These are phyloP conservation scores for Pristionchus maxplancki DNA, from an alignment of 2,888 invertebrate species.

Conservation along the genomic window DNA sequence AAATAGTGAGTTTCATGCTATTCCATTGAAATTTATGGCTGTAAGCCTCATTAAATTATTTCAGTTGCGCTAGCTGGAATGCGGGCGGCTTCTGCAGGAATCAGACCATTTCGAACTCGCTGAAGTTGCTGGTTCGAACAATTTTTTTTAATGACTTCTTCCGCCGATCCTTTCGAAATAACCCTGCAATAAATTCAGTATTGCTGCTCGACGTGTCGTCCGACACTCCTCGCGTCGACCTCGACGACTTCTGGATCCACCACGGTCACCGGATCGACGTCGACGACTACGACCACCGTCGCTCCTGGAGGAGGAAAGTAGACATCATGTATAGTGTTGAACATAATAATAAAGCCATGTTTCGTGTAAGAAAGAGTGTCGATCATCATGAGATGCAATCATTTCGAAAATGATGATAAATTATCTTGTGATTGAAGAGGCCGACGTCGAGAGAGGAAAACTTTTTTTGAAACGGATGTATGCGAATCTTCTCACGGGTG, in stretches of 20 bases:
- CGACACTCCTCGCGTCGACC: not conserved
- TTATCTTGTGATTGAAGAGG: no score
- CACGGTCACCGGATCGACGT: no score
- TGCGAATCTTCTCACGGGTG: not conserved
- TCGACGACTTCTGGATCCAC: not conserved
- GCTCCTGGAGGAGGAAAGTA: not conserved
- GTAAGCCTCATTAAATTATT: no score
- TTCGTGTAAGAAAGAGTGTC: no score
- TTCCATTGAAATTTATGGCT: not conserved
- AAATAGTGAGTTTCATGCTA: no score
- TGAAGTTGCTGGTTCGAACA: not conserved
- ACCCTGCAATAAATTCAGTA: not conserved
- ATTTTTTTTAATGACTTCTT: not conserved
- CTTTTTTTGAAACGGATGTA: no score
- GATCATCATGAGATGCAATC: no score
- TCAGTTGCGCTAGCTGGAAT: not conserved
- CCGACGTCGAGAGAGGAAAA: no score
- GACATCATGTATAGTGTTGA: not conserved
- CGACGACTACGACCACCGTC: not conserved
- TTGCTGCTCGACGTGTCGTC: slow-evolving; percentile 9
- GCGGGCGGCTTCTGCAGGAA: not conserved
- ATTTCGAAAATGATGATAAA: no score
- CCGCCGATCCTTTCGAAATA: no score
- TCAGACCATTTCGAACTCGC: not conserved
- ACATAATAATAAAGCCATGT: no score